Conservation (phyloP, 2,888 invertebrate species). For the Netelia melanura region DNA sequence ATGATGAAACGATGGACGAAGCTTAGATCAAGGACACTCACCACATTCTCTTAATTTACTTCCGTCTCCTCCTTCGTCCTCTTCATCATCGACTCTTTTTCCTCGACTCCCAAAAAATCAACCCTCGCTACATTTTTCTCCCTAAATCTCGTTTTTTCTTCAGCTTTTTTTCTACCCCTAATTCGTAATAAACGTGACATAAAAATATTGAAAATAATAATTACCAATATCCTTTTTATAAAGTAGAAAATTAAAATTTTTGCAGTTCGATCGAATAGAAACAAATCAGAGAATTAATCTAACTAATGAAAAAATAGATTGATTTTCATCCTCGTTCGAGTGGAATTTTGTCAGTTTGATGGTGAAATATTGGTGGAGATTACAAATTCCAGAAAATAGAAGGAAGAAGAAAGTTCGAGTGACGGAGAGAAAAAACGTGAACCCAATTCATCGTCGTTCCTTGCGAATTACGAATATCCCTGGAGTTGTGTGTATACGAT, state of each 20-base stretch:
- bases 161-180: too few relatives aligned
- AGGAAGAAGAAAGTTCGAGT: neutral
- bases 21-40: neutral
- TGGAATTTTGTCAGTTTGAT: neutral
- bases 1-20: slow-evolving; percentile 13
- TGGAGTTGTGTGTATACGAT: neutral
- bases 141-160: too few relatives aligned
- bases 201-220: too few relatives aligned
- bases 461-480: slow-evolving; percentile 27
- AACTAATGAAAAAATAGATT: too few relatives aligned
- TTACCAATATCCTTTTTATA: too few relatives aligned
- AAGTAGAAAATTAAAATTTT: too few relatives aligned
- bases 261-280: too few relatives aligned
- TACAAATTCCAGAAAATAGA: neutral
- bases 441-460: slow-evolving; percentile 24
- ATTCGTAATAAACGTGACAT: too few relatives aligned
- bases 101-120: neutral
- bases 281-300: too few relatives aligned
- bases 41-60: neutral
- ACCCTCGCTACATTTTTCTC: too few relatives aligned
- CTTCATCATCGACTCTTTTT: neutral
- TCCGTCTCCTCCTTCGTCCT: neutral
- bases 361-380: neutral
- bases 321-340: too few relatives aligned
- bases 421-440: neutral